Evolutionary conservation across 2,888 invertebrate species (phyloP).

Genomic region (Myopa tessellatipennis): DNA sequence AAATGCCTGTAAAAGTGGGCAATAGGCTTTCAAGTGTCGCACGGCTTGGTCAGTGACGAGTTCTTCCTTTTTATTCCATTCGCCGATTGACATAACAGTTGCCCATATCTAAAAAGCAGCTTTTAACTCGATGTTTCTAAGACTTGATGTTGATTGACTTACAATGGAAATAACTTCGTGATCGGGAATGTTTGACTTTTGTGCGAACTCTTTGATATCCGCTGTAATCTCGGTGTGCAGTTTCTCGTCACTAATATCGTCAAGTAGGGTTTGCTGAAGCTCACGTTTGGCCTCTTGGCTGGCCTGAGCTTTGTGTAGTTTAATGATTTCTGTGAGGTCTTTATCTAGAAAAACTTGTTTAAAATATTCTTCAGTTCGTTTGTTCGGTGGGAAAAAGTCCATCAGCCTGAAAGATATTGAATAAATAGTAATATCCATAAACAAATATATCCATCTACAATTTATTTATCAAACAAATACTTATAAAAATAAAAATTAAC

Average conservation of each 20-base stretch:
- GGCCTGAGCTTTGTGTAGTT: constrained; percentile 84
- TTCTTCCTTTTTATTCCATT: constrained; percentile 99
- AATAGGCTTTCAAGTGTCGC: constrained; percentile 87
- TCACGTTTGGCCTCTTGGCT: constrained; percentile 86
- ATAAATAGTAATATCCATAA: too few relatives aligned
- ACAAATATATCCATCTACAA: background rate
- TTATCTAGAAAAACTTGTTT: constrained; percentile 82
- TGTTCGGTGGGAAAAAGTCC: constrained; percentile 95
- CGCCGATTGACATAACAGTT: constrained; percentile 93
- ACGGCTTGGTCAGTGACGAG: constrained; percentile 95
- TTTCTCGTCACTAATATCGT: constrained; percentile 88
- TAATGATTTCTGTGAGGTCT: constrained; percentile 83
- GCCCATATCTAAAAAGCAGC: constrained; percentile 81
- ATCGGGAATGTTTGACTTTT: constrained; percentile 86
- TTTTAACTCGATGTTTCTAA: background rate
- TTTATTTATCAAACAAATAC: background rate
- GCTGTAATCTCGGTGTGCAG: constrained; percentile 86
- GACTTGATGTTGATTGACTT: constrained; percentile 57
- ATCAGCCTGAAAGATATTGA: constrained; percentile 73
- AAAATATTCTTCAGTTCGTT: constrained; percentile 90
- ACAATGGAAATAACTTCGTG: constrained; percentile 90
- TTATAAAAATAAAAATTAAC: background rate
- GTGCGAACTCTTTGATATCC: constrained; percentile 87
- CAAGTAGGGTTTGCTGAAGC: constrained; percentile 81
- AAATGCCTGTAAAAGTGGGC: constrained; percentile 87